phyloP scores from a whole-genome alignment of 2,888 invertebrate species.

The Pasiphila rectangulata region DNA sequence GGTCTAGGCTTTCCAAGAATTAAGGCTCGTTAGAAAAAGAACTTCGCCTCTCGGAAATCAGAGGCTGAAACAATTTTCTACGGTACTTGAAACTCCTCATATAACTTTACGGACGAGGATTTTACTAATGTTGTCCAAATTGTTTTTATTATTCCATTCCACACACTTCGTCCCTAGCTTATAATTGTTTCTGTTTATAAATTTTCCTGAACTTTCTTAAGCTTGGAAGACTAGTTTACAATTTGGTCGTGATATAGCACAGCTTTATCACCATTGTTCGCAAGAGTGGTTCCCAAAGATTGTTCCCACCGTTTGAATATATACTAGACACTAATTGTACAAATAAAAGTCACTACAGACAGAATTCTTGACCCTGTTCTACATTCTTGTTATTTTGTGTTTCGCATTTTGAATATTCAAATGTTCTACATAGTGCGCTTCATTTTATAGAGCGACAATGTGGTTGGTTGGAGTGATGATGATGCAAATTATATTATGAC shows the following conservation, averaged over 20 bases:
- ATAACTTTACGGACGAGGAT: neutral
- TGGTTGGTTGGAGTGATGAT: no score
- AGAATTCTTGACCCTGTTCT: conserved; percentile 72
- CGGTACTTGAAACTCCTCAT: no score
- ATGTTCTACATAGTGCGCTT: neutral
- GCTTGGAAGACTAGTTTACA: conserved; percentile 14
- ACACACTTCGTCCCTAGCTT: neutral
- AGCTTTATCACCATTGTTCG: conserved; percentile 41
- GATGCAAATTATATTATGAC: no score
- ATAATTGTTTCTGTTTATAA: neutral
- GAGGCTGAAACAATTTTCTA: neutral
- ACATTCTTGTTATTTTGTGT: conserved; percentile 45
- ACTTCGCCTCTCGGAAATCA: neutral
- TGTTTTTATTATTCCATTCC: neutral
- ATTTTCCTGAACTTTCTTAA: neutral
- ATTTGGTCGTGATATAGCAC: conserved; percentile 39
- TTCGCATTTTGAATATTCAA: neutral
- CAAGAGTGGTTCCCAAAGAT: conserved; percentile 52
- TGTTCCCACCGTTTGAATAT: conserved; percentile 67
- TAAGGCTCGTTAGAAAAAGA: neutral
- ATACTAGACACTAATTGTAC: conserved; percentile 61
- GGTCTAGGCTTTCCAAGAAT: neutral
- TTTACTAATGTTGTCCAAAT: neutral
- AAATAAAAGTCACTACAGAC: conserved; percentile 59
- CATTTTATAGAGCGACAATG: no score